Percentiles rank a stretch among this genome's conserved stretches.
These are phyloP conservation scores for Drosophila histrio DNA, from an alignment of 2,888 invertebrate species.

Conservation along the genomic window DNA sequence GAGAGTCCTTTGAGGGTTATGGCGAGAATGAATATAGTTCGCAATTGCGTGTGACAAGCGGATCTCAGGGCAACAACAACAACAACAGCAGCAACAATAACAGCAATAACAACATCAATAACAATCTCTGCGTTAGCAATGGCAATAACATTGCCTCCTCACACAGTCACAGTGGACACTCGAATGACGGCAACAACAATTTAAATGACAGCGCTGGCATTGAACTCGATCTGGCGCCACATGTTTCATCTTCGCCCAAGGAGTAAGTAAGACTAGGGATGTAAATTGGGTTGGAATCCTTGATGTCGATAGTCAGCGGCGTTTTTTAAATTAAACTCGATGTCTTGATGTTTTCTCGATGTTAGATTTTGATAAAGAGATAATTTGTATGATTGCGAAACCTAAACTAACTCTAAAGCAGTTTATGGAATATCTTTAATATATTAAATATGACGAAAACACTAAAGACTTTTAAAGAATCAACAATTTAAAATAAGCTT, in stretches of 20 bases:
- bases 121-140: slow-evolving; percentile 31
- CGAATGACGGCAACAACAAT: slow-evolving; percentile 79
- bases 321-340: no score
- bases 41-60: slow-evolving; percentile 36
- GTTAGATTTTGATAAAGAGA: no score
- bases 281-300: no score
- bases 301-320: no score
- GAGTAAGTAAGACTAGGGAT: slow-evolving; percentile 70
- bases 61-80: slow-evolving; percentile 26
- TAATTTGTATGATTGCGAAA: no score
- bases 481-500: no score
- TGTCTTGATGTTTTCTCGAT: no score
- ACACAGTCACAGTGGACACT: slow-evolving; percentile 67
- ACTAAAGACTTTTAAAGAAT: no score
- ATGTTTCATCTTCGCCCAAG: slow-evolving; percentile 78
- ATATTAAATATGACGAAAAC: no score
- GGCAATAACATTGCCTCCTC: slow-evolving; percentile 15
- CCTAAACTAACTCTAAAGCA: no score
- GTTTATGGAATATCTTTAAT: no score
- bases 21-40: slow-evolving; percentile 86
- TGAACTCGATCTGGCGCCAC: slow-evolving; percentile 84
- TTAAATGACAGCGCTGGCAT: slow-evolving; percentile 77
- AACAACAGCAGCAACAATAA: slow-evolving; percentile 27
- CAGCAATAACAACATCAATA: slow-evolving; percentile 32
- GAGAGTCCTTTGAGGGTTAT: slow-evolving; percentile 92